phyloP scores from a whole-genome alignment of 2,888 invertebrate genomes.

The Clunio marinus region DNA sequence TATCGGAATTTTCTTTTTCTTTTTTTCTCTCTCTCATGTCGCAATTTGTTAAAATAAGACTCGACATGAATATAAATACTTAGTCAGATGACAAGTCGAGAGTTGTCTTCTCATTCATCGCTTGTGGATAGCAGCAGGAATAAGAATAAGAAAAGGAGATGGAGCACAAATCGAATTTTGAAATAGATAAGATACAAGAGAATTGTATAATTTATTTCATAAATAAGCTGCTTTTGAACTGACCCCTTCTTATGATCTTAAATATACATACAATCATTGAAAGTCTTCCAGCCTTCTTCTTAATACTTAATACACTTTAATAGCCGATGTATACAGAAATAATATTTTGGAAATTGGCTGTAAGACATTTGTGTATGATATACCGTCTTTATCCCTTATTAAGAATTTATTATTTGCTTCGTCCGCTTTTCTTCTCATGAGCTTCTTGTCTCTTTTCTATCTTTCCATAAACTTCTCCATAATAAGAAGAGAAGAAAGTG shows the following conservation, averaged over 20 bases:
- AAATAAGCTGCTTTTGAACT: slow-evolving; percentile 38
- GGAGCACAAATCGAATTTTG: slow-evolving; percentile 4
- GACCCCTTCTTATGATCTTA: slow-evolving; percentile 32
- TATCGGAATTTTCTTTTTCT: neutral
- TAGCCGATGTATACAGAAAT: slow-evolving; percentile 38
- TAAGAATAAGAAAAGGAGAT: neutral
- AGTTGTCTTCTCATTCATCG: neutral
- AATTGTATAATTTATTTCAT: slow-evolving; percentile 37
- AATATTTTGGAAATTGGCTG: slow-evolving; percentile 15
- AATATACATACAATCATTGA: neutral
- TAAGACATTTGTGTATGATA: neutral
- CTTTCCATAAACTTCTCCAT: no score
- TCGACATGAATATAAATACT: neutral
- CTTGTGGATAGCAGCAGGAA: neutral
- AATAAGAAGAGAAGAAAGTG: no score
- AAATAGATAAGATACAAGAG: slow-evolving; percentile 11
- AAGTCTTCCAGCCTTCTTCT: slow-evolving; percentile 28
- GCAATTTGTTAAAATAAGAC: neutral
- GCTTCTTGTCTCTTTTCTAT: neutral
- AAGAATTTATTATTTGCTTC: neutral
- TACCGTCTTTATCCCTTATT: slow-evolving; percentile 16
- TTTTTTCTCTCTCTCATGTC: no score
- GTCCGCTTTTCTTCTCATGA: neutral
- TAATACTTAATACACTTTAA: slow-evolving; percentile 36
- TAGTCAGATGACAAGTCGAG: slow-evolving; percentile 8